These are phyloP conservation scores for Pelmatolapia mariae DNA, from an alignment of 2,113 vertebrate species.

Conservation along the genomic window DNA sequence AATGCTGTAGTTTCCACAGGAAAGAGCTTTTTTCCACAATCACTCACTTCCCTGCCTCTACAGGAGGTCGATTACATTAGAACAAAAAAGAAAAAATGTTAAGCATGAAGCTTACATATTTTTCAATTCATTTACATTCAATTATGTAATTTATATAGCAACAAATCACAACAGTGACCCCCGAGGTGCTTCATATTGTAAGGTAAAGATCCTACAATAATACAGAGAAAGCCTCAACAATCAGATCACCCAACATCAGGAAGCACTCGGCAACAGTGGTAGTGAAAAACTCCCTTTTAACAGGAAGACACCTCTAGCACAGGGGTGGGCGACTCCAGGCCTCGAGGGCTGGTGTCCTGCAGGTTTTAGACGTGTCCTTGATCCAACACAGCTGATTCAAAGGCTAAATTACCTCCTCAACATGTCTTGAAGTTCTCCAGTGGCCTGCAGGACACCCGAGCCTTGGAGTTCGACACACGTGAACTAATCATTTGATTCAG, in stretches of 20 bases:
- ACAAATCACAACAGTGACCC: neutral
- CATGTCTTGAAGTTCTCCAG: neutral
- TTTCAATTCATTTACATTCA: neutral
- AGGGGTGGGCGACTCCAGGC: neutral
- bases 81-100: neutral
- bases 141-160: neutral
- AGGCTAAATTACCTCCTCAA: neutral
- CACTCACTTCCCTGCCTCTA: neutral
- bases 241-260: neutral
- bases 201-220: neutral
- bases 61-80: neutral
- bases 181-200: neutral
- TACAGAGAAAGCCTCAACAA: neutral
- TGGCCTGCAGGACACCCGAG: neutral
- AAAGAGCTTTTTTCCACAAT: neutral
- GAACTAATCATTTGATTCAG: neutral
- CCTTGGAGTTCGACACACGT: neutral
- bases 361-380: neutral
- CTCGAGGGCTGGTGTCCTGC: fast-evolving
- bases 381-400: neutral
- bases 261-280: neutral
- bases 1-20: constrained; percentile 3
- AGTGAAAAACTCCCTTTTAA: neutral
- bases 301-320: neutral
- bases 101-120: neutral